Base-by-base conservation (phyloP, 2,888 invertebrate genomes). In the Brenthis daphne region DNA sequence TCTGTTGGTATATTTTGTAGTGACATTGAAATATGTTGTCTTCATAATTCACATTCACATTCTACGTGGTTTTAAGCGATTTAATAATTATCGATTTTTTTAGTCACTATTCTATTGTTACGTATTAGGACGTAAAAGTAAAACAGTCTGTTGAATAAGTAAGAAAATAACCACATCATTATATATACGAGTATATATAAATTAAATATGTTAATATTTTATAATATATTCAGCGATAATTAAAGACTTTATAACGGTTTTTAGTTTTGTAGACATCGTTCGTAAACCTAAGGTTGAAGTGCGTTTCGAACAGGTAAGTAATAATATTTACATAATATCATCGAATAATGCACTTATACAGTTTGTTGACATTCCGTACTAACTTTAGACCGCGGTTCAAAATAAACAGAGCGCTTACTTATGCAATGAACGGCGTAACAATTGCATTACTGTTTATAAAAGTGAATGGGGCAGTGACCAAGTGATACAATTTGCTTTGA, bases 311-410 rank as follows among this genome's bases (percentile, higher is more conserved):
- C 6, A 47, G 24, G 12, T n/a, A 60, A 50, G 48, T 11, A 50
- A n/a, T 63, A 37, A 63, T 20, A 20, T 53, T 53, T 16, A 53
- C 51, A 63, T 24, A 43, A 56, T n/a, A 60, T 54, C 14, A 53
- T 20, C 14, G 43, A 57, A 58, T 54, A 67, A 57, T 67, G 37
- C 61, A 63, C 61, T 57, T 63, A 16, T 37, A 56, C 50, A 63
- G 51, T 57, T 57, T 67, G 51, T 67, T 67, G 67, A 61, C 61
- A 63, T 63, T 33, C 56, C 54, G 43, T 13, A 33, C 56, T 51
- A 63, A 63, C 63, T 63, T 67, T 67, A 67, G 50, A 67, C 67
- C 50, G 51, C 55, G 83, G 79, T 83, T 81, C 81, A 82, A 83
- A 82, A 82, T 78, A 82, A 64, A 54, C 33, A n/a, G 5, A 50